Conservation (phyloP, 2,888 invertebrate genomes). For the Melanargia galathea region DNA sequence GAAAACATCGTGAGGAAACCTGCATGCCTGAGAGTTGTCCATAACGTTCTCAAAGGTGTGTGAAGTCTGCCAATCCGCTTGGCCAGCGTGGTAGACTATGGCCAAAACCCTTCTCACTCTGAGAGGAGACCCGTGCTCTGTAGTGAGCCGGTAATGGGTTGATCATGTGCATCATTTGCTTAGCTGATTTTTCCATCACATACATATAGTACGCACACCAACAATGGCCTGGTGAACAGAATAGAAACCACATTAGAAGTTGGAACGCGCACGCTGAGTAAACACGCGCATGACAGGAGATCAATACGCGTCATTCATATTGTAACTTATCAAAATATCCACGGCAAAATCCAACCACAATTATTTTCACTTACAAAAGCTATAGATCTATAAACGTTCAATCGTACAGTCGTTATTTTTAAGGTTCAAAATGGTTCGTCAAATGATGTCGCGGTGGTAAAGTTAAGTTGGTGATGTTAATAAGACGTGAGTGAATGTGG, state of each 20-base stretch:
- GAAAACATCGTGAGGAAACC: no score
- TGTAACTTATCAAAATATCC: conserved; percentile 74
- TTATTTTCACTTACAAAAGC: conserved; percentile 34
- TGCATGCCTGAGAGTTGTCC: no score
- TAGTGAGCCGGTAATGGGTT: no score
- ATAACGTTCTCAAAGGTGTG: no score
- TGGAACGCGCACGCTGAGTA: conserved; percentile 55
- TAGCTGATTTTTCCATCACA: conserved; percentile 10
- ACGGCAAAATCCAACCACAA: conserved; percentile 47
- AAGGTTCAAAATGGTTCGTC: background rate
- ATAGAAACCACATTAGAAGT: conserved; percentile 36
- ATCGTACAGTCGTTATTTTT: conserved; percentile 46
- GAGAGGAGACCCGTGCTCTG: no score
- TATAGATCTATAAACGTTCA: conserved; percentile 41
- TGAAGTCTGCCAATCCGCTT: no score
- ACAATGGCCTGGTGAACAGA: conserved; percentile 4
- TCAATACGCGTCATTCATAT: conserved; percentile 79
- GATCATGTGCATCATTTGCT: no score
- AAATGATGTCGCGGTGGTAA: conserved; percentile 28
- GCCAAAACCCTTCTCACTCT: no score
- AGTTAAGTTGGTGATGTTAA: conserved; percentile 45
- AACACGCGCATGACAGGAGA: conserved; percentile 69
- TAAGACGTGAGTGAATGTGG: conserved; percentile 45
- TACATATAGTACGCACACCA: background rate
- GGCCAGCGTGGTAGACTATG: no score